Evolutionary conservation across 1,140 invertebrate species (phyloP).

Genomic region (Phymastichus coffea): DNA sequence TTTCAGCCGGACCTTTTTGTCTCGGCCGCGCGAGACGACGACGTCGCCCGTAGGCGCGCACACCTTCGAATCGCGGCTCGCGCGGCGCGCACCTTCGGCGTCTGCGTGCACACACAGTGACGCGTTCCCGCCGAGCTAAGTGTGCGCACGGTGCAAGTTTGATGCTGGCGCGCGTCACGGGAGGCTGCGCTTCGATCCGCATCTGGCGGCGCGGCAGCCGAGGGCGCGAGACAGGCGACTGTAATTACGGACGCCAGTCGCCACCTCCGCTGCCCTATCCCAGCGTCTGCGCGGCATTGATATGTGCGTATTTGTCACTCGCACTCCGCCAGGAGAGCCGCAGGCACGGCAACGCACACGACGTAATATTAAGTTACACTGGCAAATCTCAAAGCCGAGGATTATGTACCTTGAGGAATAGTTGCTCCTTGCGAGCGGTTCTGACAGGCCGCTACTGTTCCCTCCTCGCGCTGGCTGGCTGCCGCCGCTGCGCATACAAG

Average conservation of each 20-base stretch:
- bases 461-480: too few species aligned
- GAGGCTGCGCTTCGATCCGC: slow-evolving; percentile 13
- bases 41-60: too few species aligned
- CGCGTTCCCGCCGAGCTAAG: background rate
- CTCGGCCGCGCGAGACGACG: background rate
- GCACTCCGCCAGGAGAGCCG: background rate
- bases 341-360: too few species aligned
- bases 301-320: slow-evolving; percentile 21
- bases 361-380: slow-evolving; percentile 14
- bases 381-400: slow-evolving; percentile 9
- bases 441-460: too few species aligned
- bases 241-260: slow-evolving; percentile 12
- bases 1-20: slow-evolving; percentile 7
- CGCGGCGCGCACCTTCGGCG: slow-evolving; percentile 20
- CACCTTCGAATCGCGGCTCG: too few species aligned
- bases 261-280: background rate
- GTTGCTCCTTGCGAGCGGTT: too few species aligned
- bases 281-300: background rate
- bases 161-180: slow-evolving; percentile 8
- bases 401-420: slow-evolving; percentile 10
- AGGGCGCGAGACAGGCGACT: too few species aligned
- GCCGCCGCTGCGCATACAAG: too few species aligned
- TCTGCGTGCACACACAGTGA: slow-evolving; percentile 22
- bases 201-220: too few species aligned
- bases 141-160: slow-evolving; percentile 1